Conservation (phyloP, 2,888 invertebrate genomes). For the Nymphalis c-album region DNA sequence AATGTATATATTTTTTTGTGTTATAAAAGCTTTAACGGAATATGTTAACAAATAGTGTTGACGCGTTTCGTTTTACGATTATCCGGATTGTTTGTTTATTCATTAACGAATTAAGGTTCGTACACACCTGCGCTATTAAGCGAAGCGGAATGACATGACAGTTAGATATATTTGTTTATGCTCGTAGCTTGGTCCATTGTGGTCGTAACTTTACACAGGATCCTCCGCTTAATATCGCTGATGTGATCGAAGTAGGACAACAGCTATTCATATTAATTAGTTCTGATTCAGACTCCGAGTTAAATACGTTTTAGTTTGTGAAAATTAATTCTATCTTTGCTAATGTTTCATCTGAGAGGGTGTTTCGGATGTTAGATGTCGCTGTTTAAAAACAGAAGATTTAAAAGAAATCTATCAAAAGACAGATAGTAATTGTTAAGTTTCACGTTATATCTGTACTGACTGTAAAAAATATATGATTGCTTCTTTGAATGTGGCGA, state of each 20-base stretch:
- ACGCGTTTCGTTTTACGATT: background rate
- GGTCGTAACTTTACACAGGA: background rate
- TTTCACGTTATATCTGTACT: background rate
- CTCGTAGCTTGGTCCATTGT: background rate
- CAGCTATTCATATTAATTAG: background rate
- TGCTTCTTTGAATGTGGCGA: no score
- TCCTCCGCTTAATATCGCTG: background rate
- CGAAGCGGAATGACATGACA: background rate
- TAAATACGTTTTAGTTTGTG: background rate
- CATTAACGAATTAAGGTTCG: background rate
- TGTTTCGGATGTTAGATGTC: no score
- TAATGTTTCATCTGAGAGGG: no score
- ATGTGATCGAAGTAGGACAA: background rate
- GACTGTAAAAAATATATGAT: background rate
- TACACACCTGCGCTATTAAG: background rate
- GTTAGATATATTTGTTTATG: no score
- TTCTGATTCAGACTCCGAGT: background rate
- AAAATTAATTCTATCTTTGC: background rate
- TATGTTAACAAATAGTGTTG: conserved; percentile 6
- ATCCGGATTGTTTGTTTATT: background rate
- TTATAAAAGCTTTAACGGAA: background rate
- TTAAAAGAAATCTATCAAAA: background rate
- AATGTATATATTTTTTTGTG: background rate
- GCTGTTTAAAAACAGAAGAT: background rate
- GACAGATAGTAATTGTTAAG: background rate